Evolutionary conservation across 2,113 vertebrate species (phyloP), one percentile per base, ranked within the genome.

Genomic region (Hoplias malabaricus): DNA sequence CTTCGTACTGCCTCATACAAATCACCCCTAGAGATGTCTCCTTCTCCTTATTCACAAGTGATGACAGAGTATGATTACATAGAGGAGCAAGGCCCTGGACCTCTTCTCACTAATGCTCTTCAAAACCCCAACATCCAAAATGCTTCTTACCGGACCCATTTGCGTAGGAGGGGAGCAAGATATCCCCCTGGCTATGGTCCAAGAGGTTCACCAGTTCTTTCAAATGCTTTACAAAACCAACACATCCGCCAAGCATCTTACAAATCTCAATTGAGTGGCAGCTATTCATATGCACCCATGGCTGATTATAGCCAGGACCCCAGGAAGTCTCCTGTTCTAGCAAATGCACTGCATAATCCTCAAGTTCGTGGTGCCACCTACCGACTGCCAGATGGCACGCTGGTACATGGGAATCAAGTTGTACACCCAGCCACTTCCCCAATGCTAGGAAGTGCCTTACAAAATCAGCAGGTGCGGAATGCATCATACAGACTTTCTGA

Each of bases 401-500:
- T 92, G 27, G 38, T 83, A 66, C 87, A 87, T 46, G 89, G 88
- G 4, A 89, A 90, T 77, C 73, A 73, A 57, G 66, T 61, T 56
- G 36, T 63, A 42, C 50, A 68, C 57, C 68, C 73, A 31, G 1
- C 86, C 16, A 66, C 75, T 16, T 91, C 91, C 16, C 90, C 90
- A 13, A 25, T 88, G 80, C 88, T 92, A n/a, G n/a, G n/a, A 86
- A 86, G 83, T 85, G 91, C 90, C 65, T 86, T 92, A 78, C 87
- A 87, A 73, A 93, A 92, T 79, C 83, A 78, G 73, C 48, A 87
- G 70, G 12, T 93, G 25, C 89, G 36, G 61, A 77, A 66, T 59
- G 89, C 90, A 34, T 85, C 91, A n/a, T 94, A 91, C 72, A 90
- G 87, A n/a, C 86, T 92, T 13, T 86, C 92, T 0, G 91, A 93